Percentiles rank a stretch among this genome's conserved stretches.
These are phyloP conservation scores for Drosophila triauraria DNA, from an alignment of 1,140 invertebrate species.

Conservation along the genomic window DNA sequence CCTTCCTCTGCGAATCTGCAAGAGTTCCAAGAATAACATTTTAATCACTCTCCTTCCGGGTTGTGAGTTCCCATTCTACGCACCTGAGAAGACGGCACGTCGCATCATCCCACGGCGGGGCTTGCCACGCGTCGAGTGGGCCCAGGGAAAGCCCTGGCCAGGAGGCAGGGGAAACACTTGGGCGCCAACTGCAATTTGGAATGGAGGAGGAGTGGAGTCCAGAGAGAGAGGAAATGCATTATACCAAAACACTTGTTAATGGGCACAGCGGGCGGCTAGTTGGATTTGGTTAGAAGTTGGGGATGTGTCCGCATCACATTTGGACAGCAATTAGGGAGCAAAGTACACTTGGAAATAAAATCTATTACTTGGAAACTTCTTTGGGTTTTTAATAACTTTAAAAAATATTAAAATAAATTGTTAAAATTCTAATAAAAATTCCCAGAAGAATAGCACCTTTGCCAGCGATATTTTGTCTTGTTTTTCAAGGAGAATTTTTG, in stretches of 20 bases:
- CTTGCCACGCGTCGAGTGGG: conserved; percentile 91
- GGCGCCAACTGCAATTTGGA: conserved; percentile 80
- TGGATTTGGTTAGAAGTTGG: conserved; percentile 18
- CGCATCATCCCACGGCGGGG: conserved; percentile 97
- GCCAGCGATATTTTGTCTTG: accelerated
- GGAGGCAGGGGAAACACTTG: conserved; percentile 89
- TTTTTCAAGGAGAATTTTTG: neutral
- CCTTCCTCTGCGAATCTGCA: conserved; percentile 96
- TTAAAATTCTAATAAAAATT: too few species aligned
- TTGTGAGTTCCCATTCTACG: conserved; percentile 33
- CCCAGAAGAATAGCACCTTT: neutral
- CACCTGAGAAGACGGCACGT: conserved; percentile 91
- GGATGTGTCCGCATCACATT: conserved; percentile 18
- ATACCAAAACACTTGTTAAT: conserved; percentile 75
- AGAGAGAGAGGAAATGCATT: conserved; percentile 56
- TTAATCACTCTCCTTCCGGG: neutral
- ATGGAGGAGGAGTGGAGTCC: neutral
- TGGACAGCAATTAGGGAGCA: conserved; percentile 38
- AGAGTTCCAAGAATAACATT: conserved; percentile 71
- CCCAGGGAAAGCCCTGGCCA: conserved; percentile 91
- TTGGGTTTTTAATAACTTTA: too few species aligned
- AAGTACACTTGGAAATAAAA: conserved; percentile 18
- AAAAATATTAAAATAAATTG: neutral
- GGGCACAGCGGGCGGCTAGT: conserved; percentile 44
- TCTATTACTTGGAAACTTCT: neutral